Evolutionary conservation across 2,888 invertebrate genomes (phyloP), one percentile per base, ranked within the genome.

Genomic region (Drosophila lacicola): DNA sequence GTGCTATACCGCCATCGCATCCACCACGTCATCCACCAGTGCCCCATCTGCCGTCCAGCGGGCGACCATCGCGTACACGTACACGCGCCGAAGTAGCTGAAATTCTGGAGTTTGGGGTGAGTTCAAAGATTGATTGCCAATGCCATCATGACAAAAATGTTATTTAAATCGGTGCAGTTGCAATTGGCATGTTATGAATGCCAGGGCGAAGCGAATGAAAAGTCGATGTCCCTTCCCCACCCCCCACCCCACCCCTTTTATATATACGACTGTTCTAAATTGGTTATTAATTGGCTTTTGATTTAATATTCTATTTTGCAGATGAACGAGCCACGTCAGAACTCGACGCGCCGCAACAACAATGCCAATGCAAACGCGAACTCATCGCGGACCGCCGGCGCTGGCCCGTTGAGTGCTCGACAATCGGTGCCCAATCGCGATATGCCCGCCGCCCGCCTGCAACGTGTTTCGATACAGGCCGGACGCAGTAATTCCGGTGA

Each of bases 31-130:
- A 74, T 37, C 73, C 79, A 3, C 56, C 75, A 0, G 66, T 78
- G 13, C 72, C 78, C 19, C 70, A 69, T 49, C 66, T 81, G 45
- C 69, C 82, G 1, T 17, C 63, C 14, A 46, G 39, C 8, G 82
- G 67, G 1, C 64, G 74, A 1, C 73, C 73, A 2, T 70, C 79
- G 29, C 85, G 82, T n/a, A 60, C 74, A 5, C 82, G 77, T 8
- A 56, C 68, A n/a, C 85, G 85, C 13, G 46, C 70, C 8, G 86
- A 88, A 10, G 56, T 71, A 1, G 25, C 62, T 1, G 82, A 82
- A 39, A 29, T 78, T n/a, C 62, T 49, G 4, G 72, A 64, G 6
- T 25, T 72, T 39, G 77, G 67, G 64, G 80, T 79, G 37, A 51
- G 64, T 36, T 9, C 1, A 39, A 25, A 13, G 19, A 9, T 17